phyloP scores from a whole-genome alignment of 2,888 invertebrate species.

The Bimastos eiseni region DNA sequence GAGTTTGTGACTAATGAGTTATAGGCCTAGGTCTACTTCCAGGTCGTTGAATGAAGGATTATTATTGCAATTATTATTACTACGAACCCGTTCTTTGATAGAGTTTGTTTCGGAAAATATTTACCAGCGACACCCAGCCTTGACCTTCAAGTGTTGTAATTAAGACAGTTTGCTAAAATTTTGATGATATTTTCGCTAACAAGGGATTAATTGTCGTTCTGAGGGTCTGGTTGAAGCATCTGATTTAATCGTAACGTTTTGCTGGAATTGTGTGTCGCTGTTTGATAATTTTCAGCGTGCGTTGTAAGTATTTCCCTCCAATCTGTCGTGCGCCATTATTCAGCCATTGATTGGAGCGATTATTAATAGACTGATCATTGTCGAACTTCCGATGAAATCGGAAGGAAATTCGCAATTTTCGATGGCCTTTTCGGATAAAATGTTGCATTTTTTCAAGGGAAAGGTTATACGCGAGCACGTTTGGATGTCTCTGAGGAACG shows the following conservation, averaged over 20 bases:
- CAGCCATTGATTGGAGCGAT: neutral
- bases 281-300: neutral
- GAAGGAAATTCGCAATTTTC: neutral
- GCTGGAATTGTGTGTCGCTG: slow-evolving; percentile 1
- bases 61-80: neutral
- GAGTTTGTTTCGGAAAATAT: neutral
- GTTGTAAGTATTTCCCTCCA: neutral
- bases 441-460: neutral
- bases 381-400: neutral
- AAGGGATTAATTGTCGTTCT: neutral
- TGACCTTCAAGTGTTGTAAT: slow-evolving; percentile 13
- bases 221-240: neutral
- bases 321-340: slow-evolving; percentile 7
- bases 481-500: neutral
- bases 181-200: neutral
- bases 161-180: neutral
- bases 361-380: slow-evolving; percentile 9
- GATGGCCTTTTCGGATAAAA: neutral
- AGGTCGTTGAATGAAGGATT: neutral
- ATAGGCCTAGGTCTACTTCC: too few relatives aligned
- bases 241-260: neutral
- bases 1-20: neutral
- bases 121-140: neutral
- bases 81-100: neutral
- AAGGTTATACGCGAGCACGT: neutral